phyloP scores from a whole-genome alignment of 1,140 invertebrate species.

The Eulimnadia texana region DNA sequence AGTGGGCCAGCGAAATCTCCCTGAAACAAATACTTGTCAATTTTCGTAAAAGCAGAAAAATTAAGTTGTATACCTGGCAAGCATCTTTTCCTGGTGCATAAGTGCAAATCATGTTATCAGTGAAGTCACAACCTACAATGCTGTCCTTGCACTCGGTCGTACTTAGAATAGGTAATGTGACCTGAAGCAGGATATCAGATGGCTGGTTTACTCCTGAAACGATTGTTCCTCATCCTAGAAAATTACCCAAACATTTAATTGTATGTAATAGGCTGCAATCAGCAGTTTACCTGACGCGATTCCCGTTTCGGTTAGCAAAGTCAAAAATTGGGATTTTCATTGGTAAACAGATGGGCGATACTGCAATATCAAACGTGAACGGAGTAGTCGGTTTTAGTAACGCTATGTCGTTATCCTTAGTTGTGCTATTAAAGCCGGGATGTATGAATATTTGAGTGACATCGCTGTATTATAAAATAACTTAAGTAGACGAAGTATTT shows the following conservation, averaged over 20 bases:
- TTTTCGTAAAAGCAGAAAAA: not conserved
- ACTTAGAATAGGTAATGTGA: constrained; percentile 38
- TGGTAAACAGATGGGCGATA: constrained; percentile 50
- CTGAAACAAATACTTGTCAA: constrained; percentile 20
- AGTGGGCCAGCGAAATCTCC: constrained; percentile 53
- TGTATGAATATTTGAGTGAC: too few relatives aligned
- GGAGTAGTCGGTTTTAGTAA: constrained; percentile 33
- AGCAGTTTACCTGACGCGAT: constrained; percentile 9
- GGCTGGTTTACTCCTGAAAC: constrained; percentile 36
- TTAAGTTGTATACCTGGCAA: constrained; percentile 27
- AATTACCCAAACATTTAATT: too few relatives aligned
- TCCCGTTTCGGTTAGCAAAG: constrained; percentile 30
- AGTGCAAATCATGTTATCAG: constrained; percentile 47
- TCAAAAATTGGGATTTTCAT: constrained; percentile 33
- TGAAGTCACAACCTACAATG: constrained; percentile 25
- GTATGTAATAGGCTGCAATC: not conserved
- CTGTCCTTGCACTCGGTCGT: constrained; percentile 32
- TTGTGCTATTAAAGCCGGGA: too few relatives aligned
- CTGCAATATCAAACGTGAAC: constrained; percentile 36
- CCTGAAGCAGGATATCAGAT: constrained; percentile 40
- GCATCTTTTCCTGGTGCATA: constrained; percentile 42
- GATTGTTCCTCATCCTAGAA: constrained; percentile 46
- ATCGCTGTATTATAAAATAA: not conserved
- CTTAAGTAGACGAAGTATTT: not conserved
- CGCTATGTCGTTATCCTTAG: constrained; percentile 42